Evolutionary conservation across 2,113 vertebrate species (phyloP).

Genomic region (Anas platyrhynchos): DNA sequence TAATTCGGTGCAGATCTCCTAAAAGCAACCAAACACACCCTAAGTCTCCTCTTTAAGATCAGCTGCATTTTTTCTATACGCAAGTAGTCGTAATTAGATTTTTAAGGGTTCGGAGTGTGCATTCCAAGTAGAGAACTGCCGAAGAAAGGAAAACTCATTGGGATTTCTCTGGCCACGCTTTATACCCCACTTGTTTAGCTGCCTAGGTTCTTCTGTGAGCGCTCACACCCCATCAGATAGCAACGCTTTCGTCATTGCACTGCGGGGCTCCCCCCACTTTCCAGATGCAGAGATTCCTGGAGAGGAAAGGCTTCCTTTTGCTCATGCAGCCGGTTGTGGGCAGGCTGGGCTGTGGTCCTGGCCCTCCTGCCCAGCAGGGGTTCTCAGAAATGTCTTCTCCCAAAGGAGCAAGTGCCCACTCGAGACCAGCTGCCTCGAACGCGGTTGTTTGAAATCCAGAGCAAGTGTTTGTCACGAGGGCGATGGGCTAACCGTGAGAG

Average conservation of each 20-base stretch:
- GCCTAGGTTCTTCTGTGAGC: background rate
- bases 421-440: background rate
- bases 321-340: too few relatives aligned
- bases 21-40: conserved; percentile 21
- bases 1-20: background rate
- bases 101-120: background rate
- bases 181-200: background rate
- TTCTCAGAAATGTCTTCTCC: background rate
- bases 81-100: background rate
- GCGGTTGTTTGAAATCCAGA: background rate
- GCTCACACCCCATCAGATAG: background rate
- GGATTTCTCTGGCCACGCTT: background rate
- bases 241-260: background rate
- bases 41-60: background rate
- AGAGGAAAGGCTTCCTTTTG: background rate
- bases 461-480: background rate
- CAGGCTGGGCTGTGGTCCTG: background rate
- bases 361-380: background rate
- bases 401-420: background rate
- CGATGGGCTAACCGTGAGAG: background rate
- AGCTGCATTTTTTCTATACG: background rate
- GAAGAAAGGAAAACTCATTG: background rate
- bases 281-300: background rate
- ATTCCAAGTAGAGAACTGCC: background rate
- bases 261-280: background rate